Evolutionary conservation across 2,797 vertebrate species (phyloP), one percentile per base, ranked within the genome.

Genomic region (Potorous gilbertii): DNA sequence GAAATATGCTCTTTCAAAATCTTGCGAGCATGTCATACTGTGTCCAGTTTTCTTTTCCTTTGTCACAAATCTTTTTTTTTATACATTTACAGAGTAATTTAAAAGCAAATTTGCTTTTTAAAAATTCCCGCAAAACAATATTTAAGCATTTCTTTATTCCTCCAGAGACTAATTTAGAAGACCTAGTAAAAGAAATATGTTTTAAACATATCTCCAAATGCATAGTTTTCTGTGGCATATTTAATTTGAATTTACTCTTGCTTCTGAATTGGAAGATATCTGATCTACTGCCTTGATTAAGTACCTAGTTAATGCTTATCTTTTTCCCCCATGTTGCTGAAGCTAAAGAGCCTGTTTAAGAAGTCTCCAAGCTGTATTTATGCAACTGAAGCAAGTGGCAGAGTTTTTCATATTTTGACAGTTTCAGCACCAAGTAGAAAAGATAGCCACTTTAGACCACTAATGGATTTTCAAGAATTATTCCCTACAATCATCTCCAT

Each of bases 271-370:
- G 96, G 97, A 97, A 97, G 89, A 97, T 98, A 97, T 97, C 91
- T 96, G 94, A 98, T 97, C 97, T 97, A 95, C 93, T 96, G 96
- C 94, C 98, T 98, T 98, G 96, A 98, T 98, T 97, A 97, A 97
- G 54, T 92, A 97, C 55, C 95, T 95, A 97, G 97, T 97, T 97
- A 96, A 96, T 91, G 34, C 96, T 96, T 89, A 96, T 95, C n/a
- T 96, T 98, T 95, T 96, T 96, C 95, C 57, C 4, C 52, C 34
- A 54, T 97, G 66, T 93, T 97, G 3, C 34, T 93, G 40, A 29
- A 40, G 54, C 89, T 96, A 92, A 96, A 92, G 94, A 95, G 52
- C 96, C 59, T 95, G 96, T 97, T 98, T 96, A 96, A 97, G 98
- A 97, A 89, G 9, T 89, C 96, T 97, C 96, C 96, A 96, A 97